These are phyloP conservation scores for Gulo gulo DNA, from an alignment of 2,113 vertebrate genomes.

Conservation along the genomic window DNA sequence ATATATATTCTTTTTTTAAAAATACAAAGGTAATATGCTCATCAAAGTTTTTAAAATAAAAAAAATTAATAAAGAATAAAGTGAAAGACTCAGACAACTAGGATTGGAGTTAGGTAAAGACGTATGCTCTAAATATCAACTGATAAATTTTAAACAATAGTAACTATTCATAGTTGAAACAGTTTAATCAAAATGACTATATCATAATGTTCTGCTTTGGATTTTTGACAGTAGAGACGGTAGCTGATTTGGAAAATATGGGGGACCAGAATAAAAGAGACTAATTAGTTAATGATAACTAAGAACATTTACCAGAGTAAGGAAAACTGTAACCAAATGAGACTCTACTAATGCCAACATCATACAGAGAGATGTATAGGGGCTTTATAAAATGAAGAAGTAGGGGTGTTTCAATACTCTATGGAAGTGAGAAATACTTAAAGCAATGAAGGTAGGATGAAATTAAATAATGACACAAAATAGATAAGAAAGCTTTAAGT, in stretches of 20 bases:
- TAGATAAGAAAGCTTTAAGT: background rate
- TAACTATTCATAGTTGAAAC: background rate
- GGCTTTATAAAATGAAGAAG: background rate
- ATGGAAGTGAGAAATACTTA: background rate
- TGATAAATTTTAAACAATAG: background rate
- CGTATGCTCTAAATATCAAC: background rate
- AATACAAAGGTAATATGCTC: background rate
- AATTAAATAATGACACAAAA: background rate
- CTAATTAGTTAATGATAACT: slow-evolving; percentile 8
- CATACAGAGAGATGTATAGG: background rate
- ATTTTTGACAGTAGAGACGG: background rate
- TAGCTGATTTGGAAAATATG: slow-evolving; percentile 1
- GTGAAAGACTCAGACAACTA: background rate
- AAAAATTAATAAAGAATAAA: slow-evolving; percentile 4
- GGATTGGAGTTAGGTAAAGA: background rate
- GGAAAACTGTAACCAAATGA: slow-evolving; percentile 15
- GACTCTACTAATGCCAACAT: background rate
- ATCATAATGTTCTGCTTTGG: background rate
- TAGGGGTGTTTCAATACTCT: background rate
- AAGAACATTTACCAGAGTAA: background rate
- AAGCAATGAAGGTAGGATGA: background rate
- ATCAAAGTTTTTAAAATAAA: background rate
- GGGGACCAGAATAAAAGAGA: background rate
- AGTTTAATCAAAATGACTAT: background rate
- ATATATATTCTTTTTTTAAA: background rate